Evolutionary conservation across 2,113 vertebrate species (phyloP), one percentile per base, ranked within the genome.

Genomic region (Symphodus melops): DNA sequence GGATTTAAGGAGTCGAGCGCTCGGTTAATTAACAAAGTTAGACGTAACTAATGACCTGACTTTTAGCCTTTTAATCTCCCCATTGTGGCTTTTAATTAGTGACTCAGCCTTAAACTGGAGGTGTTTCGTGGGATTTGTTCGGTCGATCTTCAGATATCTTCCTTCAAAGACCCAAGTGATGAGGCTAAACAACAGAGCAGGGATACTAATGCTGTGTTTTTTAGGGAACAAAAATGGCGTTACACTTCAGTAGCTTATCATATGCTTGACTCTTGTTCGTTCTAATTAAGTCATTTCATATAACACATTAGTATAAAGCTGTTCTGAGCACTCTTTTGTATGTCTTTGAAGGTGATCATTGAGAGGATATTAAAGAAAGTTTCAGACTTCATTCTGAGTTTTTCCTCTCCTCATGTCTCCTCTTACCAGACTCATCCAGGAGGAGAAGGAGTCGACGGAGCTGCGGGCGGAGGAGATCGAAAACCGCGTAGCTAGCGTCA

Each of bases 361-460:
- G 3, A 33, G 4, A 33, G 2, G 39, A 41, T 11, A 11, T 11
- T 2, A 41, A 41, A 13, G 12, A 16, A 14, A 13, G 9, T 46
- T 3, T 46, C 44, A 46, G 16, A 14, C 44, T 16, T 5, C 41
- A 0, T 7, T 16, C 36, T 49, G 20, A 46, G 25, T 49, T 63
- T 25, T 33, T 11, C 12, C 19, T 37, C 9, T 8, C 13, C 39
- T 16, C 51, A 1, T 55, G 13, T 53, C 20, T 16, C 53, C 20
- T 16, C 17, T 17, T 3, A 14, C 25, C 81, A 99, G 98, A 87
- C 92, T 99, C 85, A 99, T 99, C 73, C 98, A 99, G 82, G 98
- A 99, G 92, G 98, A 99, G 94, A 99, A 99, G 87, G 98, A 99
- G 91, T 99, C 98, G 0, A 99, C 98, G 6, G 98, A 99, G 92